Base-by-base conservation (phyloP, 2,797 vertebrate genomes). In the Rhyacichthys aspro region DNA sequence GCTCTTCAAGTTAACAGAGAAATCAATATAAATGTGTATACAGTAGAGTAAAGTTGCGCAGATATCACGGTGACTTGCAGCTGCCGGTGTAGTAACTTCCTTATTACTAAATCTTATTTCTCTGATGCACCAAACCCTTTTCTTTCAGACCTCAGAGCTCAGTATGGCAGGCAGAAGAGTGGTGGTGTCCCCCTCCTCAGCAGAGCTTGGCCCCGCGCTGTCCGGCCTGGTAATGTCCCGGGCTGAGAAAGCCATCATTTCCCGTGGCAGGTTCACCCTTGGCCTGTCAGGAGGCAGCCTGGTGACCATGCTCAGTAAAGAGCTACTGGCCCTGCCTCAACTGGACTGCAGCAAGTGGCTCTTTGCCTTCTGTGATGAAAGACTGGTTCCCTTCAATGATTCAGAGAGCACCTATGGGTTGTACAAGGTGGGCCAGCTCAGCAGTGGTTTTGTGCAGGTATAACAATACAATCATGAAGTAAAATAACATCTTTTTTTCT, bases 281-380 rank as follows among this genome's bases (percentile, higher is more conserved):
- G 95, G 94, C 0, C 89, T 97, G 4, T 97, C 96, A 0, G 96
- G 96, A 3, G 96, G 96, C 42, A 95, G 96, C 83, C 83, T 98
- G 0, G 94, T 96, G 47, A 88, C 90, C 56, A 87, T 96, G 76
- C 88, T 97, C 14, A 83, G 94, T 67, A 94, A 91, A 56, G 93
- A 95, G 61, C 90, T 97, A 11, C 94, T 90, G 0, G 72, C 82
- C 14, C 59, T 84, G 39, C 87, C 94, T 0, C 71, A 82, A 19
- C 85, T 94, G 69, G 92, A 93, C 88, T 92, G 89, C 82, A 91
- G 89, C 66, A 86, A 78, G 55, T 97, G 95, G 96, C 69, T 95
- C 14, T 79, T 93, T 41, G 94, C 93, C 0, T 95, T 98, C 89
- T 98, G 95, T 50, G 96, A 98, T 3, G 96, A 98, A 84, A 90